Evolutionary conservation across 2,113 vertebrate species (phyloP).

Genomic region (Bos indicus): DNA sequence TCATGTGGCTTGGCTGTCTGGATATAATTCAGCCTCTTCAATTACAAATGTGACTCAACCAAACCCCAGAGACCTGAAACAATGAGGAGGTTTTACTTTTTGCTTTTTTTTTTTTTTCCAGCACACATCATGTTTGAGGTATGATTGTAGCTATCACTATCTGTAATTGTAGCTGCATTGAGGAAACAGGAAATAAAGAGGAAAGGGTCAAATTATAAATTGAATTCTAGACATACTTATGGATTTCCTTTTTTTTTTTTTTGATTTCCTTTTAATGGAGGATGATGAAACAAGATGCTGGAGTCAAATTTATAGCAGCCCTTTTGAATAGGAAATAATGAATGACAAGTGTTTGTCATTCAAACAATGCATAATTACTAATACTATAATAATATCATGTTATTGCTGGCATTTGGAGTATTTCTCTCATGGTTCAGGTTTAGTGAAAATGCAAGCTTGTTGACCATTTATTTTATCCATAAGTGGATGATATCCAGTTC

Average conservation of each 20-base stretch:
- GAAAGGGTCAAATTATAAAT: neutral
- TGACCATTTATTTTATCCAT: neutral
- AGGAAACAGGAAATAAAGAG: neutral
- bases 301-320: neutral
- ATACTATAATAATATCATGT: neutral
- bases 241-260: neutral
- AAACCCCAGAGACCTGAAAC: slow-evolving; percentile 18
- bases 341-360: neutral
- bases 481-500: neutral
- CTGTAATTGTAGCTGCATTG: neutral
- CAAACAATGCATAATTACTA: neutral
- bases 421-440: neutral
- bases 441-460: neutral
- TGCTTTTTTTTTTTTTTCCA: neutral
- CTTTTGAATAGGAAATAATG: neutral
- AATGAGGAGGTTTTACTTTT: accelerated
- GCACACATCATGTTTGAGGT: neutral
- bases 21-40: neutral
- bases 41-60: slow-evolving; percentile 11
- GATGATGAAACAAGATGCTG: neutral
- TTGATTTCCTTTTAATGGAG: neutral
- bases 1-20: neutral
- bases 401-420: neutral
- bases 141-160: neutral
- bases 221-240: neutral